Conservation (phyloP, 2,113 vertebrate species). For the Oncorhynchus masou region DNA sequence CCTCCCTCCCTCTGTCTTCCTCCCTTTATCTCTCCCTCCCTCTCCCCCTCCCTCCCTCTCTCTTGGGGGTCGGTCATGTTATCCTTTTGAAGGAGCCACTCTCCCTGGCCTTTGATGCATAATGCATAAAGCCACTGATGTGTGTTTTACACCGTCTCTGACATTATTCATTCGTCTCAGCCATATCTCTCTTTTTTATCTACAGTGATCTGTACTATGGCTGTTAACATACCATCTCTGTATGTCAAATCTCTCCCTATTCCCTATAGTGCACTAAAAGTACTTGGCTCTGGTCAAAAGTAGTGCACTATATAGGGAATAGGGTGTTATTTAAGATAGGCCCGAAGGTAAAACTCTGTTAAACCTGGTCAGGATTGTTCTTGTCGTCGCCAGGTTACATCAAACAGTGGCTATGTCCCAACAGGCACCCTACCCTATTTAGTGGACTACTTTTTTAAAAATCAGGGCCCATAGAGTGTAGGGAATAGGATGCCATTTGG, state of each 20-base stretch:
- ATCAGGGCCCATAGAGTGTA: too few species aligned
- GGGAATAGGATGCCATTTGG: too few species aligned
- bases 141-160: slow-evolving; percentile 71
- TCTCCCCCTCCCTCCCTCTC: not conserved
- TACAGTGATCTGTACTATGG: slow-evolving; percentile 14
- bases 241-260: too few species aligned
- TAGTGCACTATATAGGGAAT: too few species aligned
- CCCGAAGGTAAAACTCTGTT: not conserved
- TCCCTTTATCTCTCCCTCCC: not conserved
- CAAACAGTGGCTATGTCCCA: not conserved
- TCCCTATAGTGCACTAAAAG: too few species aligned
- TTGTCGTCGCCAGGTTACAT: slow-evolving; percentile 7
- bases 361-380: not conserved
- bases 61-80: slow-evolving; percentile 62
- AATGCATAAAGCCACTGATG: slow-evolving; percentile 71
- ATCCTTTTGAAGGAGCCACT: slow-evolving; percentile 69
- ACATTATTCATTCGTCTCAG: slow-evolving; percentile 69
- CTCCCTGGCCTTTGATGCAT: slow-evolving; percentile 67
- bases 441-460: too few species aligned
- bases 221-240: not conserved
- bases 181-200: slow-evolving; percentile 70
- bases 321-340: not conserved
- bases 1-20: not conserved
- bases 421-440: not conserved
- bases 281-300: too few species aligned